phyloP scores from a whole-genome alignment of 2,888 invertebrate species.

The Eupithecia dodoneata region DNA sequence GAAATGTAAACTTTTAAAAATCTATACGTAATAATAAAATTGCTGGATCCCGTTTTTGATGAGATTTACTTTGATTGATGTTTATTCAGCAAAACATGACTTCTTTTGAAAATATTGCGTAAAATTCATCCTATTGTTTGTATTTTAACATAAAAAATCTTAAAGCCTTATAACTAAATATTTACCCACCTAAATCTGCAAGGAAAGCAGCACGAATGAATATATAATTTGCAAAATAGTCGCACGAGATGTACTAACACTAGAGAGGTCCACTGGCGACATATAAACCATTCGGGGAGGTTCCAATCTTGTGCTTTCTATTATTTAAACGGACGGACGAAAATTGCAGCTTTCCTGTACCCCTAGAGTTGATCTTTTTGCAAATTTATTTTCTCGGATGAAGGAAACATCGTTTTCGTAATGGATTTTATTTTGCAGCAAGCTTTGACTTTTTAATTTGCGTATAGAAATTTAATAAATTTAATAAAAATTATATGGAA shows the following conservation, averaged over 20 bases:
- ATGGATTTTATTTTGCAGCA: slow-evolving; percentile 21
- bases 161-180: slow-evolving; percentile 39
- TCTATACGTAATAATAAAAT: neutral
- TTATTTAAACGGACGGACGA: slow-evolving; percentile 78
- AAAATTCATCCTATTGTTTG: neutral
- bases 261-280: slow-evolving; percentile 79
- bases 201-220: slow-evolving; percentile 70
- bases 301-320: slow-evolving; percentile 81
- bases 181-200: slow-evolving; percentile 60
- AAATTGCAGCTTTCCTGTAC: slow-evolving; percentile 70
- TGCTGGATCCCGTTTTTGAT: neutral
- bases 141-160: neutral
- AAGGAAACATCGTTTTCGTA: slow-evolving; percentile 32
- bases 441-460: neutral
- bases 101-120: neutral
- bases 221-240: slow-evolving; percentile 75
- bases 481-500: no score
- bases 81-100: neutral
- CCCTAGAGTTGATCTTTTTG: slow-evolving; percentile 48
- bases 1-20: neutral
- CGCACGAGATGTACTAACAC: slow-evolving; percentile 70
- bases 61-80: neutral
- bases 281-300: slow-evolving; percentile 81
- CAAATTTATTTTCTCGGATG: slow-evolving; percentile 35
- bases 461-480: neutral